Base-by-base conservation (phyloP, 1,140 invertebrate species). In the Lycorma delicatula region DNA sequence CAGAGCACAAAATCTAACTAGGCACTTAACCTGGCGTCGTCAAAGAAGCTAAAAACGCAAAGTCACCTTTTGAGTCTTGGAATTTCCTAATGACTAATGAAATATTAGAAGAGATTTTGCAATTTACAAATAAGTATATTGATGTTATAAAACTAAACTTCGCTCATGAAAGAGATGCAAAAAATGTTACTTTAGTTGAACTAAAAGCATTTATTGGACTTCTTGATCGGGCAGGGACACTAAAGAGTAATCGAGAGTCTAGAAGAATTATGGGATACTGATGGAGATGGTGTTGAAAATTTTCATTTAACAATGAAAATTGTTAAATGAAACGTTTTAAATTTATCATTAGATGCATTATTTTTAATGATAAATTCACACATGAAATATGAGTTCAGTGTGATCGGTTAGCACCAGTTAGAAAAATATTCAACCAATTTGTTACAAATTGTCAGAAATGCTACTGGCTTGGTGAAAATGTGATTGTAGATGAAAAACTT, bases 401-500 rank as follows among this genome's bases (percentile, higher is more conserved):
- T 20, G 67, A 70, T 41, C 66, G 68, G 50, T 61, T 65, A 50
- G 69, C 68, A 59, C 61, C 67, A 36, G 65, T 69, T 27, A 59
- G 56, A 52, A 62, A 68, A 58, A 23, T 69, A 12, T 71, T 66
- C 55, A 65, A 72, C 20, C 34, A 61, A 22, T 68, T 69, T 60
- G 63, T 67, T 41, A 18, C 58, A 13, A 66, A 59, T 44, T 69
- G 64, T 47, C 51, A 52, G 36, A 58, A 57, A 41, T 31, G 34
- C 34, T 61, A 58, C 44, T 50, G 48, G 23, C 38, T 49, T 26
- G 51, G 29, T 13, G 58, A 59, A 54, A 54, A 54, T 13, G 54
- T 55, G 26, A 72, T 69, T 31, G 63, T 72, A 52, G 68, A 73
- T 31, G 53, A 54, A 54, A n/a, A 41, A 6, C 59, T 76, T 12